phyloP scores from a whole-genome alignment of 2,113 vertebrate genomes.

The Siniperca knerii region DNA sequence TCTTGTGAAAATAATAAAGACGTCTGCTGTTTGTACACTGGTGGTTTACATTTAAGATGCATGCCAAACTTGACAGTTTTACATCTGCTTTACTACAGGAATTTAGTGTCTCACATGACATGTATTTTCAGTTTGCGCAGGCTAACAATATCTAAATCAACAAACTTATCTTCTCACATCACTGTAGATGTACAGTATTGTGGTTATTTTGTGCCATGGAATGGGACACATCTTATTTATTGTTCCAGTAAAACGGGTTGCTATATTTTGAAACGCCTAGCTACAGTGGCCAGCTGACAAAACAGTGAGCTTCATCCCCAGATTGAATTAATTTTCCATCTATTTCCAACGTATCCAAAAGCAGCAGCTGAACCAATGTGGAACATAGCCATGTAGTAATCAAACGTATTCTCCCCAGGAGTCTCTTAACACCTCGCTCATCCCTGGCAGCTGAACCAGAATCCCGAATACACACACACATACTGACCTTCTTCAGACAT shows the following conservation, averaged over 20 bases:
- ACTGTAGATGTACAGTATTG: not conserved
- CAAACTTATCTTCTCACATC: not conserved
- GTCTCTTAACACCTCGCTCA: constrained; percentile 49
- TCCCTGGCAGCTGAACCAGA: constrained; percentile 41
- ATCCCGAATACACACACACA: constrained; percentile 7
- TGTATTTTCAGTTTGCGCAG: not conserved
- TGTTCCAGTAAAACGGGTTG: constrained; percentile 3
- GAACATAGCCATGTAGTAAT: constrained; percentile 37
- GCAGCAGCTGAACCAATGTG: constrained; percentile 58
- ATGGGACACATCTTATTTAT: not conserved
- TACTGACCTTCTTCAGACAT: constrained; percentile 29
- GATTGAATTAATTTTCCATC: constrained; percentile 39
- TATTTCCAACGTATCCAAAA: constrained; percentile 29
- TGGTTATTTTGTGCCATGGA: not conserved
- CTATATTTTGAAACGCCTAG: constrained; percentile 18
- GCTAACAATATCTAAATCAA: not conserved
- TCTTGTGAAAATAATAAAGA: not conserved
- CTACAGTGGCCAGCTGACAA: constrained; percentile 31
- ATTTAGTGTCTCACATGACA: not conserved
- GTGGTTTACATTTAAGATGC: not conserved
- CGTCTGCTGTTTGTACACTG: not conserved
- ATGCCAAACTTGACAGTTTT: not conserved
- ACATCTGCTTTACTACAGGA: not conserved
- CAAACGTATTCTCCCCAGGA: constrained; percentile 36
- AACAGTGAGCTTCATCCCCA: constrained; percentile 26